Conservation (phyloP, 1,140 invertebrate species). For the Stegodyphus mimosarum region DNA sequence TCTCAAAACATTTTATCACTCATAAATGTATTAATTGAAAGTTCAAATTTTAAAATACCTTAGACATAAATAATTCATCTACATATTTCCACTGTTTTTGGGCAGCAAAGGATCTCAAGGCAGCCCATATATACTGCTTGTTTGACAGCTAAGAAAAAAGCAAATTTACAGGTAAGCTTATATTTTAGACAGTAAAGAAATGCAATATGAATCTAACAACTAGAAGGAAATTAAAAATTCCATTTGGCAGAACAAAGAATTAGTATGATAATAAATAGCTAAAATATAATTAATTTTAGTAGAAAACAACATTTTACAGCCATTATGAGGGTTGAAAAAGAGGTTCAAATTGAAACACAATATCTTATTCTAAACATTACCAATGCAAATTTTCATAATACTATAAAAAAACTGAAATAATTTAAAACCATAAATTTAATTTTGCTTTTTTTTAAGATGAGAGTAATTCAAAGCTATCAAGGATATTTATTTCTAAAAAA, state of each 20-base stretch:
- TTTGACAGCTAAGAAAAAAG: conserved; percentile 1
- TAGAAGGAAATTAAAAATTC: no score
- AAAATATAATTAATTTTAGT: background rate
- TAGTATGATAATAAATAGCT: no score
- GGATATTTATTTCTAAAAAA: background rate
- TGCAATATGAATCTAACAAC: no score
- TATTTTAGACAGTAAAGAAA: background rate
- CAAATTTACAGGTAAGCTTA: background rate
- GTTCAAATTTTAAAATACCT: background rate
- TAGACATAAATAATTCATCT: conserved; percentile 15
- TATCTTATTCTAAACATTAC: background rate
- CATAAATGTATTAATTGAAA: background rate
- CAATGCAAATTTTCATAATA: no score
- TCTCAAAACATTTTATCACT: no score
- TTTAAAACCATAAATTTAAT: no score
- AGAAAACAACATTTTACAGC: background rate
- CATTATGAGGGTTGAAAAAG: background rate
- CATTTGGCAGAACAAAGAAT: no score
- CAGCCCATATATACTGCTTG: conserved; percentile 29
- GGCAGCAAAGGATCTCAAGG: conserved; percentile 19
- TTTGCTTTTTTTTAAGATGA: no score
- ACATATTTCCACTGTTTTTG: background rate
- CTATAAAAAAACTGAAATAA: no score
- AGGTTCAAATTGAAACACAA: background rate
- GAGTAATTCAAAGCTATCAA: no score